These are phyloP conservation scores for Fistularia tabacaria DNA, from an alignment of 2,797 vertebrate species.

Conservation along the genomic window DNA sequence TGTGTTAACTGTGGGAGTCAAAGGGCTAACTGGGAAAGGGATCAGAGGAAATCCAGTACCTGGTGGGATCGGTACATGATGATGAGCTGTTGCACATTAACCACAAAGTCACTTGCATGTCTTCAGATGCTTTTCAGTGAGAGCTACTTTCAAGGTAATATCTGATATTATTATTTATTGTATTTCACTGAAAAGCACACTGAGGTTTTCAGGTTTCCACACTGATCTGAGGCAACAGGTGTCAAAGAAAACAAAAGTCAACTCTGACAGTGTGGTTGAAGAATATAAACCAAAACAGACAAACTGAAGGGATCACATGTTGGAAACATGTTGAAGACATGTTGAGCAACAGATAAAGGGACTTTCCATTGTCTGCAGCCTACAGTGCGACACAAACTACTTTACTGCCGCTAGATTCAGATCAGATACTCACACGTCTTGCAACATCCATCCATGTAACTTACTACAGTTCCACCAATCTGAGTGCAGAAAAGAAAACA, in stretches of 20 bases:
- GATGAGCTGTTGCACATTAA: conserved; percentile 74
- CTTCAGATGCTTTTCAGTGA: conserved; percentile 64
- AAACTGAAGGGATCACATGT: conserved; percentile 40
- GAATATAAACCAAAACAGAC: conserved; percentile 33
- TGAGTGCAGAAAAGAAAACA: conserved; percentile 30
- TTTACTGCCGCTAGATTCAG: conserved; percentile 19
- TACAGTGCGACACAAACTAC: conserved; percentile 61
- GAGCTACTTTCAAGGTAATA: not conserved
- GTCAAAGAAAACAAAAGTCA: conserved; percentile 22
- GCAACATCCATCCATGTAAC: conserved; percentile 95
- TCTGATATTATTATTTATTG: not conserved
- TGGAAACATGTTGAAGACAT: conserved; percentile 60
- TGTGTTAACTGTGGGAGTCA: conserved; percentile 87
- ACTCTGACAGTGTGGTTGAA: conserved; percentile 17
- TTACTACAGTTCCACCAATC: conserved; percentile 90
- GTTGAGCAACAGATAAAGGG: conserved; percentile 43
- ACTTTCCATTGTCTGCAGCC: conserved; percentile 56
- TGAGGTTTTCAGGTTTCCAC: conserved; percentile 26
- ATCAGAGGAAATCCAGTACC: conserved; percentile 77
- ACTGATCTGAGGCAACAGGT: conserved; percentile 42
- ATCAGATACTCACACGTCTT: conserved; percentile 89
- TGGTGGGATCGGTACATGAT: conserved; percentile 78
- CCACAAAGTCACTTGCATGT: conserved; percentile 55
- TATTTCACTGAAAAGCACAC: conserved; percentile 58
- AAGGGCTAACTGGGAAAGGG: conserved; percentile 86